A percentile compares a stretch with the other conserved stretches of the same genome.
These are phyloP conservation scores for Drosophila meridionalis DNA, from an alignment of 2,888 invertebrate genomes.

Conservation along the genomic window DNA sequence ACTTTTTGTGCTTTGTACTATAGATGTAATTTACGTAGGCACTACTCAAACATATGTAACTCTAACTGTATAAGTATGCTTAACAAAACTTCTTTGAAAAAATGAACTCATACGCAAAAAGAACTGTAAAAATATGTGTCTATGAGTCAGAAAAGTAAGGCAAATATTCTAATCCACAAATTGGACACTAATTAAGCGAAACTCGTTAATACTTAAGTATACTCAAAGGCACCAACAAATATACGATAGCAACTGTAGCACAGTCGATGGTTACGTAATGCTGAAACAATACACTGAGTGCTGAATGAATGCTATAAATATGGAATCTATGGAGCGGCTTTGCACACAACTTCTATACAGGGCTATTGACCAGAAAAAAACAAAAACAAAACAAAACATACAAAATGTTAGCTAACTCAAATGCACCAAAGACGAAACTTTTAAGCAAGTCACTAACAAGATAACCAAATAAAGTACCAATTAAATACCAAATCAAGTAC, in stretches of 20 bases:
- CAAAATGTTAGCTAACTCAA: slow-evolving; percentile 56
- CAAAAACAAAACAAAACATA: no score
- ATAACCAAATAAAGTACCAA: slow-evolving; percentile 31
- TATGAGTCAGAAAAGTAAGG: slow-evolving; percentile 63
- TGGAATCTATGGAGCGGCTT: slow-evolving; percentile 20
- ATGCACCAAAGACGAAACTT: slow-evolving; percentile 61
- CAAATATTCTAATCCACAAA: slow-evolving; percentile 73
- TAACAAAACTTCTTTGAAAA: slow-evolving; percentile 24
- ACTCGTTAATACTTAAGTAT: slow-evolving; percentile 53
- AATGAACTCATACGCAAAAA: slow-evolving; percentile 32
- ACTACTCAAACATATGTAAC: slow-evolving; percentile 54
- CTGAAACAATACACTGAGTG: slow-evolving; percentile 8
- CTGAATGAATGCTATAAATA: background rate
- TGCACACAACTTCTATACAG: slow-evolving; percentile 63
- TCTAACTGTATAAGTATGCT: slow-evolving; percentile 28
- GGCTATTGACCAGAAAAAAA: slow-evolving; percentile 64
- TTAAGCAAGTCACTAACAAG: slow-evolving; percentile 21
- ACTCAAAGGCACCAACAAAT: slow-evolving; percentile 42
- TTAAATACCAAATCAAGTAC: slow-evolving; percentile 19
- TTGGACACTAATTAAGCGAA: slow-evolving; percentile 50
- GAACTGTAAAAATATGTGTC: slow-evolving; percentile 67
- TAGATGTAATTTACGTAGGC: slow-evolving; percentile 66
- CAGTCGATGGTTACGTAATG: slow-evolving; percentile 14
- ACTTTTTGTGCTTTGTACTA: slow-evolving; percentile 73
- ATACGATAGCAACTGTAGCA: slow-evolving; percentile 20